Evolutionary conservation across 2,888 invertebrate species (phyloP).

Genomic region (Perizoma affinitatum): DNA sequence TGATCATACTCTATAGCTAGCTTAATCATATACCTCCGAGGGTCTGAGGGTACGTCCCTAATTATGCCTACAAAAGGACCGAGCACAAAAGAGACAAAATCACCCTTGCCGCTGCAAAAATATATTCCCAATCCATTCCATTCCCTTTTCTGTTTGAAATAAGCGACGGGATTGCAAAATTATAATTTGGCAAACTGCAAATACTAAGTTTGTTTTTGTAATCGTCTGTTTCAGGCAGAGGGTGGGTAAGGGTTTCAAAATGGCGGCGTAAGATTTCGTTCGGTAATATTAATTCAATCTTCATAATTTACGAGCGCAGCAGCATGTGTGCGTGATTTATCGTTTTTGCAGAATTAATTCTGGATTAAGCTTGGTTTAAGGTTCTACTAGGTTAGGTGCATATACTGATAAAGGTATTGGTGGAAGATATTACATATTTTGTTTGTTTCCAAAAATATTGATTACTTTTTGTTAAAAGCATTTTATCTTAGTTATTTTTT

Average conservation of each 20-base stretch:
- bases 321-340: slow-evolving; percentile 77
- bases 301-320: slow-evolving; percentile 78
- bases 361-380: slow-evolving; percentile 43
- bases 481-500: too few species aligned
- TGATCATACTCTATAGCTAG: slow-evolving; percentile 1
- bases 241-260: slow-evolving; percentile 77
- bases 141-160: slow-evolving; percentile 36
- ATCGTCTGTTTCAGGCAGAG: slow-evolving; percentile 78
- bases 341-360: slow-evolving; percentile 67
- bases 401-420: neutral
- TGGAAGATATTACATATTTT: too few species aligned
- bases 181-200: slow-evolving; percentile 35
- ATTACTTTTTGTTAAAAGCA: too few species aligned
- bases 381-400: slow-evolving; percentile 1
- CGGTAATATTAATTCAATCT: slow-evolving; percentile 82
- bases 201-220: slow-evolving; percentile 63
- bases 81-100: slow-evolving; percentile 69
- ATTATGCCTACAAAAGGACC: slow-evolving; percentile 79
- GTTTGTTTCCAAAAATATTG: too few species aligned
- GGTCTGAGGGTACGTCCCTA: slow-evolving; percentile 72
- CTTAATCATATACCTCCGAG: slow-evolving; percentile 6
- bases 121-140: slow-evolving; percentile 34
- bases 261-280: slow-evolving; percentile 82
- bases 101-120: slow-evolving; percentile 45
- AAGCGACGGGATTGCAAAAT: slow-evolving; percentile 32